These are phyloP conservation scores for Leptopterna dolabrata DNA, from an alignment of 2,888 invertebrate species.

Conservation along the genomic window DNA sequence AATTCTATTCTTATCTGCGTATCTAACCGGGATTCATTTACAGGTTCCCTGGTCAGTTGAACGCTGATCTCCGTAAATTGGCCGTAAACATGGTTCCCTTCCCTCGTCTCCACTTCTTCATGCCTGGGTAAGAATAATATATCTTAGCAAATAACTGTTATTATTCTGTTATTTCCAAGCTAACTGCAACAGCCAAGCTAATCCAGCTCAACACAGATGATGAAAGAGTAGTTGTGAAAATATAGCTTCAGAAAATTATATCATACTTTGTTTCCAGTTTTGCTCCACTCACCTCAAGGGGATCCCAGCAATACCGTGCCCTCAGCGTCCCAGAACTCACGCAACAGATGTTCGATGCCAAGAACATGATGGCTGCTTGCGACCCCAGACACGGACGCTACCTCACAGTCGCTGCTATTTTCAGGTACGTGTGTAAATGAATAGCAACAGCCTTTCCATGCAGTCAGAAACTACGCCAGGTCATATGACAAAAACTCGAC, in stretches of 20 bases:
- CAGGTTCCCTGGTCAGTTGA: conserved; percentile 76
- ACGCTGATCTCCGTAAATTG: conserved; percentile 75
- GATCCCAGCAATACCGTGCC: conserved; percentile 71
- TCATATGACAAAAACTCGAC: not conserved
- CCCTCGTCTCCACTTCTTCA: conserved; percentile 73
- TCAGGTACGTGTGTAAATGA: conserved; percentile 65
- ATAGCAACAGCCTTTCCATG: not conserved
- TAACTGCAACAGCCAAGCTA: too few relatives aligned
- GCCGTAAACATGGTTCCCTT: conserved; percentile 80
- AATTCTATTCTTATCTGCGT: too few relatives aligned
- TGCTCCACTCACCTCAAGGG: conserved; percentile 75
- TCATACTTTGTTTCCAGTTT: conserved; percentile 62
- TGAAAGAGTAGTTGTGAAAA: too few relatives aligned
- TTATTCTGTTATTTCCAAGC: too few relatives aligned
- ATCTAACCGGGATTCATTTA: not conserved
- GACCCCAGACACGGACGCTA: conserved; percentile 76
- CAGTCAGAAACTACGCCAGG: not conserved
- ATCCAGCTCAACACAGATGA: too few relatives aligned
- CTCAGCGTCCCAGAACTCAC: conserved; percentile 72
- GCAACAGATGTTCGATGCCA: conserved; percentile 75
- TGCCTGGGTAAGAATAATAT: conserved; percentile 71
- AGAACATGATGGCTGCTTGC: conserved; percentile 76
- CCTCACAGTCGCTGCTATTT: conserved; percentile 86
- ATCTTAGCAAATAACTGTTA: too few relatives aligned
- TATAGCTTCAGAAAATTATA: not conserved